phyloP scores from a whole-genome alignment of 2,888 invertebrate genomes.

The Amphimallon solstitiale region DNA sequence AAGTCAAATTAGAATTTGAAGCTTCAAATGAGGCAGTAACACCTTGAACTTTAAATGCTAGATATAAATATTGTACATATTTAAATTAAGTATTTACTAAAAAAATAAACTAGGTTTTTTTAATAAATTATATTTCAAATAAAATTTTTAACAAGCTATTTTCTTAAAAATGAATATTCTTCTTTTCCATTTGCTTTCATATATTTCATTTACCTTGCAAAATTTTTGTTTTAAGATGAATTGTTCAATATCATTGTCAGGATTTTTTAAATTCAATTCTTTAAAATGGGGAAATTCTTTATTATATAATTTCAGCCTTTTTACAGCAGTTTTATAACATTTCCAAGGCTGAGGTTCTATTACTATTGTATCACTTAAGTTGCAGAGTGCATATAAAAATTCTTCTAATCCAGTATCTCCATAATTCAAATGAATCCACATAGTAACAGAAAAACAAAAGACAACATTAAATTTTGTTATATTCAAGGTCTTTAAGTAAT shows the following conservation, averaged over 20 bases:
- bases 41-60: conserved; percentile 55
- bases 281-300: conserved; percentile 71
- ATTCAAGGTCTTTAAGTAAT: conserved; percentile 63
- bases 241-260: conserved; percentile 72
- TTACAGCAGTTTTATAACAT: conserved; percentile 80
- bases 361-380: conserved; percentile 69
- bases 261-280: conserved; percentile 69
- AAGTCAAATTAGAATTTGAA: conserved; percentile 86
- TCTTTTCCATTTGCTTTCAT: conserved; percentile 75
- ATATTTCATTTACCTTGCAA: conserved; percentile 68
- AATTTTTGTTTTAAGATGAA: conserved; percentile 60
- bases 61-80: conserved; percentile 20
- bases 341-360: conserved; percentile 90
- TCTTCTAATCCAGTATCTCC: conserved; percentile 76
- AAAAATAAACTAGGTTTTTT: not conserved
- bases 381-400: conserved; percentile 71
- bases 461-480: conserved; percentile 71
- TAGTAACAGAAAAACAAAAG: conserved; percentile 86
- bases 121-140: conserved; percentile 27
- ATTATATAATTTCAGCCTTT: conserved; percentile 72
- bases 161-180: conserved; percentile 72
- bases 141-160: conserved; percentile 23
- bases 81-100: conserved; percentile 7
- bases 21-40: conserved; percentile 81
- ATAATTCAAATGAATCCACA: conserved; percentile 91